Conservation (phyloP, 1,140 invertebrate genomes). For the Caerostris extrusa region DNA sequence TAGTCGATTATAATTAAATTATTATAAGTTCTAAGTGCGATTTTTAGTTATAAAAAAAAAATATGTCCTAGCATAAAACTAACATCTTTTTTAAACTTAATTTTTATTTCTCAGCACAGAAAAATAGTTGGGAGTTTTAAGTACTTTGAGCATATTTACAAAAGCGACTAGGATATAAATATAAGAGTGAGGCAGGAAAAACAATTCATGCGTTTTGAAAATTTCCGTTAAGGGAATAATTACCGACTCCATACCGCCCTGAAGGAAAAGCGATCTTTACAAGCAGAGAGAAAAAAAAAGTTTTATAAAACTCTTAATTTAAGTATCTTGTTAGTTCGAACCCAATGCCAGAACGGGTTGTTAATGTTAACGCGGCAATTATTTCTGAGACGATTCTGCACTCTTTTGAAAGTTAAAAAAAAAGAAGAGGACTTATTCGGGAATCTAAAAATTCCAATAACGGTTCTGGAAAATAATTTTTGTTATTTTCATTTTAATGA, state of each 20-base stretch:
- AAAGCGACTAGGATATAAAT: background rate
- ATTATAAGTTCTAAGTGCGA: no score
- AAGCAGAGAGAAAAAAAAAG: background rate
- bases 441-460: constrained; percentile 9
- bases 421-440: background rate
- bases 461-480: background rate
- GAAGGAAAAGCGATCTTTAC: background rate
- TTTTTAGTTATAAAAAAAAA: no score
- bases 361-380: background rate
- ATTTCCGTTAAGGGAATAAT: background rate
- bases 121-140: background rate
- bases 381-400: no score
- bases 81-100: no score
- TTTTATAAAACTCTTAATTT: background rate
- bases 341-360: background rate
- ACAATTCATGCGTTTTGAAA: no score
- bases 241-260: background rate
- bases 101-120: no score
- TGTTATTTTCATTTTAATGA: no score
- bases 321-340: background rate
- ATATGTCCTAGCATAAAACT: no score
- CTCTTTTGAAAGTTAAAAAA: background rate
- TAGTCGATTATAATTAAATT: no score
- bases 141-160: background rate
- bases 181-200: background rate